Evolutionary conservation across 1,140 invertebrate species (phyloP), one percentile per base, ranked within the genome.

Genomic region (Vanessa atalanta): DNA sequence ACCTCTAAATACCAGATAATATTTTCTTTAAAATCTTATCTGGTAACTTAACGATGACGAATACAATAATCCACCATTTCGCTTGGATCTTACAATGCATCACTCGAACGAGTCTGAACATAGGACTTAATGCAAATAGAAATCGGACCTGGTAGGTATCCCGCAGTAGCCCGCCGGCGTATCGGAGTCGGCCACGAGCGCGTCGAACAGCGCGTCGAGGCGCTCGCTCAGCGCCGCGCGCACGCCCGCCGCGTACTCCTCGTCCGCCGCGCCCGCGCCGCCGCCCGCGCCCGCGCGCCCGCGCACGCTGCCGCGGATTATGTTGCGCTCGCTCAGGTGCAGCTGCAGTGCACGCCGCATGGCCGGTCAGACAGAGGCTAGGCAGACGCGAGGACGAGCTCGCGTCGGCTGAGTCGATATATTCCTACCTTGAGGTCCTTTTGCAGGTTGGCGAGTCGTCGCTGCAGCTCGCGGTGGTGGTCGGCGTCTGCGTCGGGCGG

Each of bases 361-460:
- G 26, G 3, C 26, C 26, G 6, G 3, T 31, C 26, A 31, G 26
- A 31, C 6, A 31, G 26, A 31, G 3, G 26, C 26, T 2, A 31
- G 26, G 26, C 26, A 1, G 26, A 31, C 26, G 6, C 26, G 26
- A 4, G 26, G 26, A 3, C 26, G 6, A 1, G 1, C 6, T 31
- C 6, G 26, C 3, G 26, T 31, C 26, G 26, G 26, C 26, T 2
- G 6, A 31, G 26, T 31, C 47, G 5, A 48, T n/a, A 1, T 55
- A 7, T 16, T 16, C 51, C 2, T 64, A 50, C 95, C 93, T 95
- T 96, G 3, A 96, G 92, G 78, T 96, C 95, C 77, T 95, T 94
- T 85, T 96, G 96, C 66, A 96, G 86, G 72, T 94, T 95, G 47
- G 95, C 95, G 13, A 96, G 93, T 48, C 96, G 84, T n/a, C 96